phyloP scores from a whole-genome alignment of 2,797 vertebrate genomes.

The Rhadinocentrus ornatus region DNA sequence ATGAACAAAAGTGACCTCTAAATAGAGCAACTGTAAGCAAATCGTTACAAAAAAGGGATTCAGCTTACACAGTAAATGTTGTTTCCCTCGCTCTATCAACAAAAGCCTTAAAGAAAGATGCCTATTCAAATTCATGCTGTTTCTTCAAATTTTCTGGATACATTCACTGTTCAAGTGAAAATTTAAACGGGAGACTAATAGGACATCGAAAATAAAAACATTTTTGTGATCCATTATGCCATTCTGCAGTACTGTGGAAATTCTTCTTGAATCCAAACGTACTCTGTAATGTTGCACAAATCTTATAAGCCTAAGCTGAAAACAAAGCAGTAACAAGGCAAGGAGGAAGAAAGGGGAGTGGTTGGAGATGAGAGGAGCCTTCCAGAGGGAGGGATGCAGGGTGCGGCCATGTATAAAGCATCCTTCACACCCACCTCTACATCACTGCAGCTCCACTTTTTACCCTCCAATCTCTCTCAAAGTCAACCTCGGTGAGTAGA shows the following conservation, averaged over 20 bases:
- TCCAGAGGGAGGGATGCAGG: conserved; percentile 55
- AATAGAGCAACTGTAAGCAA: conserved; percentile 14
- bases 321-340: conserved; percentile 1
- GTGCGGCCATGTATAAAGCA: conserved; percentile 72
- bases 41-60: conserved; percentile 25
- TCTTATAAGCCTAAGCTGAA: background rate
- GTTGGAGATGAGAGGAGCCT: conserved; percentile 36
- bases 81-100: background rate
- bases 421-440: conserved; percentile 33
- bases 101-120: background rate
- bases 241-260: background rate
- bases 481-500: conserved; percentile 62
- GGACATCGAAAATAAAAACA: background rate
- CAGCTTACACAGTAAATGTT: conserved; percentile 9
- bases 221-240: rapidly evolving
- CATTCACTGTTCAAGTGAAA: background rate
- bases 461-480: background rate
- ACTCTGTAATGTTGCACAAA: background rate
- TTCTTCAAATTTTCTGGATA: background rate
- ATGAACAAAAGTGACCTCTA: conserved; percentile 14
- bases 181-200: background rate
- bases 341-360: conserved; percentile 34
- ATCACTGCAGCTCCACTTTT: conserved; percentile 37
- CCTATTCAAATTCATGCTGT: background rate
- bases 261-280: background rate